phyloP scores from a whole-genome alignment of 2,888 invertebrate genomes.

The Teinopalpus imperialis region DNA sequence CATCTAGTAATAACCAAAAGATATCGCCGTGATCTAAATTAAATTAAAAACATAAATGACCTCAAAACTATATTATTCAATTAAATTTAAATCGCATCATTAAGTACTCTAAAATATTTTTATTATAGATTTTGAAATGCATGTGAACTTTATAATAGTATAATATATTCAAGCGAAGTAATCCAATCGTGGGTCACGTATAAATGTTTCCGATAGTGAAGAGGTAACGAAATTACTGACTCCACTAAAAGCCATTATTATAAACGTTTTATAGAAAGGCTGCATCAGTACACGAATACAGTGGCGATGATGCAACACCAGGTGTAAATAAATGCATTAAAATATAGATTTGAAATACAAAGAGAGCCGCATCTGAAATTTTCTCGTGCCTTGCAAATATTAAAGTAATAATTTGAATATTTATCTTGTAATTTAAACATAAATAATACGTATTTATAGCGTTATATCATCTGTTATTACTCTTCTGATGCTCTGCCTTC shows the following conservation, averaged over 20 bases:
- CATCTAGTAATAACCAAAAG: too few relatives aligned
- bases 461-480: too few relatives aligned
- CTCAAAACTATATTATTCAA: too few relatives aligned
- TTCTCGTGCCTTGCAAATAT: conserved; percentile 3
- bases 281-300: conserved; percentile 11
- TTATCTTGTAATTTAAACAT: neutral
- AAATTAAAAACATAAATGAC: too few relatives aligned
- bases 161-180: conserved; percentile 4
- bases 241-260: conserved; percentile 9
- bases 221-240: conserved; percentile 13
- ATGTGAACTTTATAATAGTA: conserved; percentile 1
- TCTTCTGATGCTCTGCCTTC: too few relatives aligned
- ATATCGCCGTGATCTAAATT: too few relatives aligned
- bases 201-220: conserved; percentile 16
- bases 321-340: conserved; percentile 11
- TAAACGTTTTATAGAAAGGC: conserved; percentile 19
- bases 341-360: conserved; percentile 12
- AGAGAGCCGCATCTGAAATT: neutral
- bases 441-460: neutral
- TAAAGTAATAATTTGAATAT: neutral
- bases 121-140: neutral
- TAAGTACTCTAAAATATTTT: too few relatives aligned
- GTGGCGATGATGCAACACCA: conserved; percentile 10
- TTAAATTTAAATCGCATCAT: too few relatives aligned
- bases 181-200: conserved; percentile 11